Conservation (phyloP, 2,113 vertebrate species). For the Dissostichus mawsoni region DNA sequence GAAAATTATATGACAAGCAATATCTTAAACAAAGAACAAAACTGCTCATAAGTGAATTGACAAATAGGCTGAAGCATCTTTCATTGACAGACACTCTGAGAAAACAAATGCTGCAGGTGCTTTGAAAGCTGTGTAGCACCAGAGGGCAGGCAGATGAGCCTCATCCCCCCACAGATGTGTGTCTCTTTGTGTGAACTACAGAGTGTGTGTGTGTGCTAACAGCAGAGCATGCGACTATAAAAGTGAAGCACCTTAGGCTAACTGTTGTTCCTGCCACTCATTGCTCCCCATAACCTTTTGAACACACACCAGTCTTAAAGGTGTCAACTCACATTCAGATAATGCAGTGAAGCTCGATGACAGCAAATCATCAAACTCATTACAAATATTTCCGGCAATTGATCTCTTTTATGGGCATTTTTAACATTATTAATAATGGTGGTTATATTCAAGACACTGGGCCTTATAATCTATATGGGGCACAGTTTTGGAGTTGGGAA, state of each 20-base stretch:
- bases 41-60: constrained; percentile 39
- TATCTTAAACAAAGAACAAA: constrained; percentile 28
- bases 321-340: constrained; percentile 79
- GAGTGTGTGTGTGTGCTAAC: constrained; percentile 32
- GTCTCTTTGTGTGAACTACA: constrained; percentile 46
- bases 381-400: not conserved
- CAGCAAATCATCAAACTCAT: not conserved
- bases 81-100: constrained; percentile 59
- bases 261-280: constrained; percentile 85
- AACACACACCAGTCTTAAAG: constrained; percentile 66
- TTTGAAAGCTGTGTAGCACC: constrained; percentile 82
- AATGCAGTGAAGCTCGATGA: constrained; percentile 35
- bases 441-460: not conserved
- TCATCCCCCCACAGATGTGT: constrained; percentile 71
- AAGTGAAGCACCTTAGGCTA: constrained; percentile 85
- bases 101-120: constrained; percentile 81
- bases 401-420: not conserved
- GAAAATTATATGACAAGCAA: constrained; percentile 32
- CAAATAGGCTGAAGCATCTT: constrained; percentile 68
- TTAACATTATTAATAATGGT: not conserved
- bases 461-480: not conserved
- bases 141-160: constrained; percentile 82
- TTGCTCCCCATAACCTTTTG: constrained; percentile 73
- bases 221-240: constrained; percentile 75
- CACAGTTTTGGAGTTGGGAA: not conserved